Percentiles rank a stretch among this genome's conserved stretches.
Evolutionary conservation across 2,888 invertebrate genomes (phyloP).

Genomic region (Drosophila lutescens): DNA sequence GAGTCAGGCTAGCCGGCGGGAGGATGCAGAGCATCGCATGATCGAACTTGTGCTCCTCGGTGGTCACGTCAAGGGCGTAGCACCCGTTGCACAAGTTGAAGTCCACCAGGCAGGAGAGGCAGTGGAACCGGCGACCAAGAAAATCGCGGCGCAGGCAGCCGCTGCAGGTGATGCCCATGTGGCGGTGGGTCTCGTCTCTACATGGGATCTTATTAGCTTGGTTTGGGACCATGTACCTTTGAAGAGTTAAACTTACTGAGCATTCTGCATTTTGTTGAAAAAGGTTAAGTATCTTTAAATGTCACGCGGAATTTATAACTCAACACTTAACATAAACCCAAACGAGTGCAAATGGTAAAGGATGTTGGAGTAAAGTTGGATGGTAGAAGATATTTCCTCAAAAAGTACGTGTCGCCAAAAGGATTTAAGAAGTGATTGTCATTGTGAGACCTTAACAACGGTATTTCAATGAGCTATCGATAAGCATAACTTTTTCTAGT

Average conservation of each 20-base stretch:
- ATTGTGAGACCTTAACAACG: neutral
- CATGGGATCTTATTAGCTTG: neutral
- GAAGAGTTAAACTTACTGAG: constrained; percentile 1
- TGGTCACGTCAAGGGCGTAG: constrained; percentile 31
- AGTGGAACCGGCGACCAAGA: constrained; percentile 27
- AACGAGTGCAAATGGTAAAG: neutral
- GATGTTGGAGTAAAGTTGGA: neutral
- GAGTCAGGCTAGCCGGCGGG: constrained; percentile 9
- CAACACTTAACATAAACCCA: neutral
- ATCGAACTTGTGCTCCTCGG: constrained; percentile 35
- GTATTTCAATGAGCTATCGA: neutral
- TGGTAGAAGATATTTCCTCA: neutral
- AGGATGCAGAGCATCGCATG: constrained; percentile 34
- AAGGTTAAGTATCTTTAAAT: neutral
- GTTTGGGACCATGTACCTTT: neutral
- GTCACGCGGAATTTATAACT: neutral
- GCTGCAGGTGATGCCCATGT: constrained; percentile 27
- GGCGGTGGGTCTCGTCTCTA: constrained; percentile 10
- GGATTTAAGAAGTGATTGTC: neutral
- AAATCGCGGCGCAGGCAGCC: constrained; percentile 28
- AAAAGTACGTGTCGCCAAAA: neutral
- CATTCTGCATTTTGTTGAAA: constrained; percentile 1
- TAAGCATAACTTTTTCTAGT: neutral
- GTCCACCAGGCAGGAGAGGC: constrained; percentile 26
- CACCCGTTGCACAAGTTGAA: constrained; percentile 32